A percentile compares a stretch with the other conserved stretches of the same genome.
phyloP scores from a whole-genome alignment of 2,888 invertebrate genomes.

The Chesias legatella region DNA sequence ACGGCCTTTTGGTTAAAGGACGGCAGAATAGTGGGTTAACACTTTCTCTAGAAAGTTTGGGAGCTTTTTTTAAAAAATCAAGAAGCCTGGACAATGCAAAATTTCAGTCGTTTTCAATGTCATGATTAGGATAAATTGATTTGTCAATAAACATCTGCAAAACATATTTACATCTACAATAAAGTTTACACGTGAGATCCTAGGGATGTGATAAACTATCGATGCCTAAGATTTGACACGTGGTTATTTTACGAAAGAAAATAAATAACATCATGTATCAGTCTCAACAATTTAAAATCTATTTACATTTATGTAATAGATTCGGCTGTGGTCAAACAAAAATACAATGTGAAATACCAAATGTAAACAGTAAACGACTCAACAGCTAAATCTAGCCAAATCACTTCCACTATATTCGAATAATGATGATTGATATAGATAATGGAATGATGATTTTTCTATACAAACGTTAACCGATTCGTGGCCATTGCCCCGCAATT shows the following conservation, averaged over 20 bases:
- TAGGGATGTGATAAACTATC: conserved; percentile 55
- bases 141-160: conserved; percentile 12
- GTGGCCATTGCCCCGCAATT: too few species aligned
- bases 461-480: conserved; percentile 43
- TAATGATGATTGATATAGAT: conserved; percentile 33
- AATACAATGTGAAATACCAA: conserved; percentile 37
- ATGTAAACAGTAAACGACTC: conserved; percentile 36
- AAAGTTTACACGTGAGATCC: conserved; percentile 61
- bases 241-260: conserved; percentile 71
- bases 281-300: conserved; percentile 75
- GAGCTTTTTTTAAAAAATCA: too few species aligned
- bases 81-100: too few species aligned
- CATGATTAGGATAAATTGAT: too few species aligned
- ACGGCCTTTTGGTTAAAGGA: too few species aligned
- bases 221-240: conserved; percentile 71
- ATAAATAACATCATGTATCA: conserved; percentile 78
- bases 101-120: too few species aligned
- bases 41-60: too few species aligned
- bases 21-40: too few species aligned
- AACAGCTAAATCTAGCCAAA: conserved; percentile 43
- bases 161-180: conserved; percentile 40
- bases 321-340: conserved; percentile 56
- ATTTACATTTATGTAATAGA: conserved; percentile 72
- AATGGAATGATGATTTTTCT: conserved; percentile 61
- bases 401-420: conserved; percentile 33